Percentiles rank a stretch among this genome's conserved stretches.
phyloP scores from a whole-genome alignment of 2,797 vertebrate species.

The Sebastolobus alascanus region DNA sequence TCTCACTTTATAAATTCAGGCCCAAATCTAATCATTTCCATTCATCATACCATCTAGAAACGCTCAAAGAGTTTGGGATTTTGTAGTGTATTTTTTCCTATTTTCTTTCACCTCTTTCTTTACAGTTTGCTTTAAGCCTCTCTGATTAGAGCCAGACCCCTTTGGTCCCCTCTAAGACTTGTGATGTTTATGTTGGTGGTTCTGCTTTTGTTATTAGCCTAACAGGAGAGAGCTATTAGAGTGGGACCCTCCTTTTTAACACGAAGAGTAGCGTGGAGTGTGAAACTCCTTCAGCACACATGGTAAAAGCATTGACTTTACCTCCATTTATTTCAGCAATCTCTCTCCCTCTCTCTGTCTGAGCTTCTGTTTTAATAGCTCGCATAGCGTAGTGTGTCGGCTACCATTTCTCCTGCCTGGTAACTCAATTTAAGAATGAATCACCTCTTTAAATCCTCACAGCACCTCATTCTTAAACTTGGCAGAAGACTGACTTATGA shows the following conservation, averaged over 20 bases:
- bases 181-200: slow-evolving; percentile 69
- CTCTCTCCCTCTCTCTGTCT: slow-evolving; percentile 43
- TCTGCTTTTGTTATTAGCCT: slow-evolving; percentile 77
- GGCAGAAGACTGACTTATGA: slow-evolving; percentile 55
- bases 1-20: slow-evolving; percentile 18
- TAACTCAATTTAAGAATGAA: slow-evolving; percentile 76
- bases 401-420: slow-evolving; percentile 68
- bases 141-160: slow-evolving; percentile 49
- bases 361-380: slow-evolving; percentile 86
- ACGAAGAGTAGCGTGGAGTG: slow-evolving; percentile 59
- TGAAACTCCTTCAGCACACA: slow-evolving; percentile 71
- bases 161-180: slow-evolving; percentile 45
- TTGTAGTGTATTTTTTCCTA: not conserved
- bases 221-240: slow-evolving; percentile 69
- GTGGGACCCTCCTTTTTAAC: slow-evolving; percentile 62
- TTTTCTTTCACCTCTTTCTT: slow-evolving; percentile 31
- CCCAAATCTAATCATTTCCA: slow-evolving; percentile 22
- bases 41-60: slow-evolving; percentile 23
- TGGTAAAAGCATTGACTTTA: slow-evolving; percentile 77
- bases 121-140: slow-evolving; percentile 1
- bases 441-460: slow-evolving; percentile 63
- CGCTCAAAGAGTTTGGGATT: slow-evolving; percentile 13
- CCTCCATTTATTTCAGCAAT: slow-evolving; percentile 69
- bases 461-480: slow-evolving; percentile 71
- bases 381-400: slow-evolving; percentile 59